Base-by-base conservation (phyloP, 2,888 invertebrate species). In the Pyrocoelia pectoralis region DNA sequence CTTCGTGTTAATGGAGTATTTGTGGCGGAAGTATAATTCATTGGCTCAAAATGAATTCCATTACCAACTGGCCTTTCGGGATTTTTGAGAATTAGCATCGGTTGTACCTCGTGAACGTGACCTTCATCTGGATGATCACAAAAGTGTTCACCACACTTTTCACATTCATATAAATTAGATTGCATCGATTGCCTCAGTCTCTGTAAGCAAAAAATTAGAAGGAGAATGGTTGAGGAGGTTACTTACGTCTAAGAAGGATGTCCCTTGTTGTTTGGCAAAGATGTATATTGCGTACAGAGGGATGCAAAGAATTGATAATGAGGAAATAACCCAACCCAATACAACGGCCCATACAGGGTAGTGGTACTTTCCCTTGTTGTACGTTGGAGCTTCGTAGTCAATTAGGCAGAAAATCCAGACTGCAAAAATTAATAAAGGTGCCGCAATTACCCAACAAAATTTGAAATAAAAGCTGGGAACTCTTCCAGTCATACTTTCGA, bases 331-430 rank as follows among this genome's bases (percentile, higher is more conserved):
- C 96, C 96, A 96, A 43, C 96, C 96, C 54, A 96, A 83, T 12
- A 86, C 89, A 73, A 93, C 91, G 17, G 94, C 93, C 95, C 95
- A 95, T 60, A 83, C 82, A 0, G 96, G 95, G 79, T 94, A 96
- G 54, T 83, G 82, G 74, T 92, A 92, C 58, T 85, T 84, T 62
- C 92, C 93, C 73, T 92, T 92, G 70, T 92, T 90, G 79, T 95
- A 94, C 24, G 90, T 90, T 8, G 95, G 93, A 48, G 92, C 90
- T 72, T 90, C 89, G 80, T 95, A 95, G 81, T 95, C 94, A 59
- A 94, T 90, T 76, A 95, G 84, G 74, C 93, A 92, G 73, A 94
- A 92, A 58, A 95, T 88, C 94, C 94, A 95, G 55, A 96, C 88
- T 13, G 91, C 90, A 85, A 95, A 82, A 59, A 96, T 88, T 62